These are phyloP conservation scores for Philhelius pedissequus DNA, from an alignment of 2,888 invertebrate genomes.

Conservation along the genomic window DNA sequence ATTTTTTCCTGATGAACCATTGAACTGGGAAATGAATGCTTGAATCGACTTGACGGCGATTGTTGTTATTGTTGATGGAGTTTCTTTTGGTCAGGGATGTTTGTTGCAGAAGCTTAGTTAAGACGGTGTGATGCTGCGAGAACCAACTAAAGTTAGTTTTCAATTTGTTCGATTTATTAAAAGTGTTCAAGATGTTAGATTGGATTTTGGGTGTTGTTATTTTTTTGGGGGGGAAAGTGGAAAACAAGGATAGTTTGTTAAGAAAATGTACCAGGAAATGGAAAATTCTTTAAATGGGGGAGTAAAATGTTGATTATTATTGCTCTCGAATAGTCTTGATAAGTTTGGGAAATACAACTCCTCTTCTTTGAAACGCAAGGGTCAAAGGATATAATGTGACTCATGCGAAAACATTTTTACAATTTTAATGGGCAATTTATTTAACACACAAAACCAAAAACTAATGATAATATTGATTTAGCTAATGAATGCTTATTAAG, in stretches of 20 bases:
- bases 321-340: not conserved
- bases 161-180: constrained; percentile 55
- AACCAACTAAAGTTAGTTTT: constrained; percentile 47
- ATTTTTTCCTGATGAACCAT: constrained; percentile 33
- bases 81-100: not conserved
- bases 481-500: not conserved
- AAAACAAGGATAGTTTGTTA: not conserved
- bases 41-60: not conserved
- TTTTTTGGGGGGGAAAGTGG: not conserved
- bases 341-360: not conserved
- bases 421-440: not conserved
- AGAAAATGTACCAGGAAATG: not conserved
- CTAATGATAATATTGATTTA: not conserved
- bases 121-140: too few species aligned
- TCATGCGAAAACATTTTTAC: not conserved
- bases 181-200: constrained; percentile 50
- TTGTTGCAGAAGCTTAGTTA: too few species aligned
- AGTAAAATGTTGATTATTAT: not conserved
- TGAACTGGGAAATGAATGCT: constrained; percentile 5
- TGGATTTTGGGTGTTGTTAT: constrained; percentile 32
- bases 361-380: not conserved
- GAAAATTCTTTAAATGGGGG: not conserved
- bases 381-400: not conserved
- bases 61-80: not conserved
- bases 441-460: not conserved